Base-by-base conservation (phyloP, 2,888 invertebrate species). In the Phyllotreta cruciferae region DNA sequence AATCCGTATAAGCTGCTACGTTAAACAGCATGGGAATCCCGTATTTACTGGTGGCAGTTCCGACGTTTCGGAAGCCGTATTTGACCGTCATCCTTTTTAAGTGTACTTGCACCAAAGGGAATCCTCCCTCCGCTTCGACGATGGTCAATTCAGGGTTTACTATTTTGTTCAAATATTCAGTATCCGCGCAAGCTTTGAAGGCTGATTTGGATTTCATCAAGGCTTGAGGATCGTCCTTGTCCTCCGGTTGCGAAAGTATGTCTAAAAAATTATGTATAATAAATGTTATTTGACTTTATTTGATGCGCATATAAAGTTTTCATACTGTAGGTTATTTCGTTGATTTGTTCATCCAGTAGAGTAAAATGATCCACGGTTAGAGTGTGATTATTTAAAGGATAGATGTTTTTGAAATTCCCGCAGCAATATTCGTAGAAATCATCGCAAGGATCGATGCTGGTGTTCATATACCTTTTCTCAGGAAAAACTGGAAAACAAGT, bases 361-460 rank as follows among this genome's bases (percentile, higher is more conserved):
- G 78, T 77, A 65, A 82, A 83, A 63, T 81, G 80, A 58, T 82
- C 82, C 9, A 73, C 76, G 73, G 74, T 37, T 66, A 73, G 60
- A 66, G 71, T 4, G 68, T 71, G 11, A 73, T 69, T 75, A 1
- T 81, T 79, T 56, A 80, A 74, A 0, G 81, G 81, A 69, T 83
- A 74, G 6, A 76, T 71, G 45, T 78, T 77, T 66, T 78, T 75
- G 74, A 82, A 83, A 62, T 82, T 81, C 0, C 83, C 83, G 64
- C 83, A 83, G 1, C 82, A 74, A 67, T 78, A 84, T 68, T 82
- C 77, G 70, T 82, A 83, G 70, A 84, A 84, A 69, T 83, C 77
- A 1, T 81, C 77, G 63, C 83, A 83, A 1, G 83, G 83, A 67
- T 83, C 75, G 0, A 74, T 76, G 3, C 66, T 74, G 34, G 64